A percentile compares a stretch with the other conserved stretches of the same genome.
phyloP scores from a whole-genome alignment of 1,140 invertebrate genomes.

The Temnothorax nylanderi region DNA sequence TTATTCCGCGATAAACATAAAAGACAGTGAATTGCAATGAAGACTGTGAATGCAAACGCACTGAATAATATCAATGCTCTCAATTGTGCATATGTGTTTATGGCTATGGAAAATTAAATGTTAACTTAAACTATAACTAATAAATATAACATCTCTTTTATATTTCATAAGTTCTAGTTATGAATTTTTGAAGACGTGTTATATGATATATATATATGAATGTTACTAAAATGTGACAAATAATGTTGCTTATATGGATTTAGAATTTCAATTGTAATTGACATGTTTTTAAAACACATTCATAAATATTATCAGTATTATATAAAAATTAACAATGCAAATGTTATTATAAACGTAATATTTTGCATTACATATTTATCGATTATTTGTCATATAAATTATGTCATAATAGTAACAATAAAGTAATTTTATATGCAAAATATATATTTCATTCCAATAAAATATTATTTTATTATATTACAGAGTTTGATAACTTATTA shows the following conservation, averaged over 20 bases:
- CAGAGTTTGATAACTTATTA: not conserved
- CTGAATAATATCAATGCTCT: conserved; percentile 1
- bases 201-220: conserved; percentile 11
- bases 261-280: not conserved
- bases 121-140: conserved; percentile 16
- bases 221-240: conserved; percentile 30
- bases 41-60: not conserved
- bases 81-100: conserved; percentile 13
- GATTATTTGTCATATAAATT: conserved; percentile 20
- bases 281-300: not conserved
- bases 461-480: not conserved
- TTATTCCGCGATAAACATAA: not conserved
- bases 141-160: conserved; percentile 34
- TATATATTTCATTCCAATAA: conserved; percentile 10
- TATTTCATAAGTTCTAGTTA: conserved; percentile 26
- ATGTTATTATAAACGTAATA: not conserved
- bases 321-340: conserved; percentile 2
- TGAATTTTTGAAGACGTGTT: conserved; percentile 24
- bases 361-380: not conserved
- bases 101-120: conserved; percentile 22
- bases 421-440: conserved; percentile 15
- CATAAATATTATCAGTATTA: conserved; percentile 32
- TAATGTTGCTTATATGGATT: not conserved
- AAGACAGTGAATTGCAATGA: not conserved
- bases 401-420: conserved; percentile 1